Base-by-base conservation (phyloP, 2,888 invertebrate genomes). In the Acleris holmiana region DNA sequence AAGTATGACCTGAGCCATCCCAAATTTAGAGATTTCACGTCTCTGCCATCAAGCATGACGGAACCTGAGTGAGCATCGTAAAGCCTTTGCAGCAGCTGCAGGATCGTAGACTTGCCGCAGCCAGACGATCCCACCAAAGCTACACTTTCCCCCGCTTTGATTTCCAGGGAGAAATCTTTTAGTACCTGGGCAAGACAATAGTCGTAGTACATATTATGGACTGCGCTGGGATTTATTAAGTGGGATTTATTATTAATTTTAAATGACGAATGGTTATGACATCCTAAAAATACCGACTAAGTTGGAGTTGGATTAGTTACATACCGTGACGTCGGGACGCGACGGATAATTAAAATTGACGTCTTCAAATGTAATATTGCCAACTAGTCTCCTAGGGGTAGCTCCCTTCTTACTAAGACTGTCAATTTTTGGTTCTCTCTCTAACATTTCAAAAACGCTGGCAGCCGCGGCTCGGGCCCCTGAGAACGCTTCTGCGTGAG, bases 291-390 rank as follows among this genome's bases (percentile, higher is more conserved):
- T 8, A 4, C 35, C 13, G 13, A n/a, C n/a, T n/a, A n/a, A n/a
- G n/a, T n/a, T n/a, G n/a, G n/a, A n/a, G n/a, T n/a, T n/a, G n/a
- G n/a, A 1, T 7, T 8, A 10, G 1, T 8, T 23, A 63, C 69
- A 61, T 79, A 95, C 95, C 88, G 94, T 93, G 0, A 96, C 94
- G 72, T 96, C 95, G 17, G 95, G 94, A 55, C 98, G 86, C 0
- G 97, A 95, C 0, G 98, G 98, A 82, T 98, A 98, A 57, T 93
- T 93, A 78, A 98, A 98, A 73, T 94, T 90, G 1, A 97, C 93
- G 70, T 95, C 93, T 70, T 94, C 93, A 72, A 97, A 94, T 66
- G 93, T 89, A 40, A 98, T 95, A 55, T 95, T 94, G 0, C 97
- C 97, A 3, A 83, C 86, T 0, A 95, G 93, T 50, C 85, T 79